These are phyloP conservation scores for Mustelus asterias DNA, from an alignment of 2,113 vertebrate genomes.

Conservation along the genomic window DNA sequence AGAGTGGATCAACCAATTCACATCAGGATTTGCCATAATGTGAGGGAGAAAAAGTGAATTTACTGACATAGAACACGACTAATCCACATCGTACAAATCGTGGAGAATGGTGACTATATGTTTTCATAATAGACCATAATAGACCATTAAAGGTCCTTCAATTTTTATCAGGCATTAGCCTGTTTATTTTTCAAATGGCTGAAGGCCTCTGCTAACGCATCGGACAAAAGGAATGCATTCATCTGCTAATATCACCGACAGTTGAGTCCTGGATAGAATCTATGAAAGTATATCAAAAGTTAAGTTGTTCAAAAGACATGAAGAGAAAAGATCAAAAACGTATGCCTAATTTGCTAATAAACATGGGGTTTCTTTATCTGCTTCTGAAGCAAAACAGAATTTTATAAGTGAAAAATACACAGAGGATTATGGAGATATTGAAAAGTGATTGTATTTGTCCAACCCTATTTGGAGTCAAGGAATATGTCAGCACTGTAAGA, in stretches of 20 bases:
- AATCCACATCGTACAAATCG: neutral
- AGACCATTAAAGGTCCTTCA: neutral
- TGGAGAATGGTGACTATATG: neutral
- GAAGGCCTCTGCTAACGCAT: neutral
- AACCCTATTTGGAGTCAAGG: neutral
- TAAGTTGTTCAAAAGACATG: neutral
- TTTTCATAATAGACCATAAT: neutral
- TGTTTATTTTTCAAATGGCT: neutral
- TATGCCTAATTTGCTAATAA: conserved; percentile 17
- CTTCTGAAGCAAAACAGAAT: neutral
- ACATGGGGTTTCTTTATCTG: neutral
- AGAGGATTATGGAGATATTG: neutral
- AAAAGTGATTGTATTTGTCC: neutral
- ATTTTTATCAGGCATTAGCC: neutral
- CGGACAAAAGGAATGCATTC: neutral
- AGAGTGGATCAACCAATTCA: conserved; percentile 7
- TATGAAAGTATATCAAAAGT: neutral
- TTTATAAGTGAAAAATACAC: neutral
- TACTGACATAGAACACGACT: neutral
- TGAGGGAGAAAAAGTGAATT: neutral
- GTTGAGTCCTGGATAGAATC: neutral
- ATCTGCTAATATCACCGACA: neutral
- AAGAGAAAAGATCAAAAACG: neutral
- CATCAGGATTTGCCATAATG: neutral
- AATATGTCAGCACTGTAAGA: neutral